Evolutionary conservation across 2,113 vertebrate species (phyloP).

Genomic region (Nothoprocta pentlandii): DNA sequence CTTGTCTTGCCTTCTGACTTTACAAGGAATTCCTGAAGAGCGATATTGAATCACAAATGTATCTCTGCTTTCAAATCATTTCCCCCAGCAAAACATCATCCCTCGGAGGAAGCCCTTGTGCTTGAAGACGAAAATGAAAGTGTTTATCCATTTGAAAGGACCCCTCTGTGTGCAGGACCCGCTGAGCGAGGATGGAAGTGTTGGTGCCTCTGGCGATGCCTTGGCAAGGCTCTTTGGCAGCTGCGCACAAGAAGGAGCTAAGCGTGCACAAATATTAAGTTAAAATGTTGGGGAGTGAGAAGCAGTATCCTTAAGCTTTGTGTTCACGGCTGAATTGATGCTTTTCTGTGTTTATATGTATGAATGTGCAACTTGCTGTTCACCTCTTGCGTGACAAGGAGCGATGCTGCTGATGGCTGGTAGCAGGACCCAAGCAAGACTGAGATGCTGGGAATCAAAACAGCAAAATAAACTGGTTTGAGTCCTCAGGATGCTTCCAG

Average conservation of each 20-base stretch:
- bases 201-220: slow-evolving; percentile 40
- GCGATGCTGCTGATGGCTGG: not conserved
- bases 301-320: slow-evolving; percentile 26
- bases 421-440: not conserved
- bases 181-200: slow-evolving; percentile 19
- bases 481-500: not conserved
- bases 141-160: slow-evolving; percentile 51
- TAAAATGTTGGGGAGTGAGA: slow-evolving; percentile 62
- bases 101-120: slow-evolving; percentile 43
- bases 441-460: not conserved
- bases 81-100: slow-evolving; percentile 60
- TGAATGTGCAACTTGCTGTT: not conserved
- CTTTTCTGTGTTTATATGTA: not conserved
- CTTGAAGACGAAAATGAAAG: slow-evolving; percentile 19
- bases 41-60: slow-evolving; percentile 10
- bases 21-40: slow-evolving; percentile 46
- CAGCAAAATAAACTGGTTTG: not conserved
- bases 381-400: not conserved
- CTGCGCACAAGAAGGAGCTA: slow-evolving; percentile 41
- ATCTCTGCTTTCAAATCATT: slow-evolving; percentile 40
- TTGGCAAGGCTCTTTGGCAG: slow-evolving; percentile 28
- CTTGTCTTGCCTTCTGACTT: slow-evolving; percentile 45
- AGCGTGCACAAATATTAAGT: slow-evolving; percentile 66
- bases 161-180: slow-evolving; percentile 55
- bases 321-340: slow-evolving; percentile 27